Evolutionary conservation across 2,888 invertebrate genomes (phyloP), one percentile per base, ranked within the genome.

Genomic region (Glyphotaelius pellucidus): DNA sequence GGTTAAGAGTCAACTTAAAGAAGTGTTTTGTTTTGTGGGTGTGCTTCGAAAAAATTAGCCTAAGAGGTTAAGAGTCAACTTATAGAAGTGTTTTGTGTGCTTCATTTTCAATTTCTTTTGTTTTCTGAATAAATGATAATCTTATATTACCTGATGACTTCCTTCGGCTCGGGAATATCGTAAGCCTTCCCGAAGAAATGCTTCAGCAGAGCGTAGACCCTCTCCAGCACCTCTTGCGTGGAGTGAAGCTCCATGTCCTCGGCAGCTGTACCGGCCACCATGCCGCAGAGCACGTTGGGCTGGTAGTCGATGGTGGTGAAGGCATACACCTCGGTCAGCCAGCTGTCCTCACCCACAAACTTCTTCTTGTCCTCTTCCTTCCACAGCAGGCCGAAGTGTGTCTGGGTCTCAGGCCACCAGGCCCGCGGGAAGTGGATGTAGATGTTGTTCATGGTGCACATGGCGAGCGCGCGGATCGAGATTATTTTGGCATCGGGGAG

Each of bases 391-490:
- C 95, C 95, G 94, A 97, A 96, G 85, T 96, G 96, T 19, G 95
- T 95, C 2, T 95, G 95, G 0, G 94, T 93, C 89, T 95, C 94
- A 0, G 95, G 96, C 97, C 98, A 98, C 97, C 98, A 98, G 0
- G 96, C 95, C 80, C 95, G 94, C 2, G 97, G 96, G 94, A 97
- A 98, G 94, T 97, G 96, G 3, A 98, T 95, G 94, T 97, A 97
- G 92, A 98, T 96, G 95, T 98, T 98, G 94, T 97, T 96, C 2
- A 97, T 96, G 19, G 97, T 95, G 38, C 97, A 97, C 93, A 97
- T 96, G 52, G 96, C 96, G n/a, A 98, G 95, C 91, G 96, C 96
- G 94, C 96, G 95, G 93, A 97, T 97, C 15, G 97, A 95, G 92
- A 95, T 95, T 1, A 96, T 94, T 95, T 97, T 97, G 80, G 94